Base-by-base conservation (phyloP, 2,888 invertebrate species). In the Melanargia galathea region DNA sequence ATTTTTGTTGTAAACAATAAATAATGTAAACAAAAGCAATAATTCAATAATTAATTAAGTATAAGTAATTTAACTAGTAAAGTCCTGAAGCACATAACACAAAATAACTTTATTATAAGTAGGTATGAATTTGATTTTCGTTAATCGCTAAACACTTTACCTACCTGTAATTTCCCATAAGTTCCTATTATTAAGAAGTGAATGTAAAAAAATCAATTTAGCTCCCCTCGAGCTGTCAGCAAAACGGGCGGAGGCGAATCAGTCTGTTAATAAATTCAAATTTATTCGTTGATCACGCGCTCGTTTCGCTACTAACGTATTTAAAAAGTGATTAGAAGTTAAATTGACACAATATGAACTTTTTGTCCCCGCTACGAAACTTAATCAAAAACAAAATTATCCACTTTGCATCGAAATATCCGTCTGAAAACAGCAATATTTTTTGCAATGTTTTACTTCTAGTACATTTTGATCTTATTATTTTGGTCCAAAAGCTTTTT, bases 251-350 rank as follows among this genome's bases (percentile, higher is more conserved):
- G 79, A 71, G 75, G 69, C 78, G 72, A 84, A 84, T 87, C 87
- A 82, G 80, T 83, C 83, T 76, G 82, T 82, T 90, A 90, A 90
- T 87, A 84, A 80, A 91, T 91, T 90, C 88, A 90, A 90, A 91
- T 91, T 88, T 90, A 91, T 91, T 91, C 91, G 85, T 81, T 82
- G 89, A 90, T 90, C 87, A 81, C 82, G 76, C 81, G 80, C 81
- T 77, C 80, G 80, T 83, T 83, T 83, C 81, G 76, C 75, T 79
- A 75, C 86, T 90, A 91, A 91, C 87, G 87, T 78, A 84, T 90
- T 91, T 90, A 90, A 90, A 91, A 91, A 91, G 89, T 89, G 89
- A 90, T 91, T 91, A 91, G 85, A 90, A 89, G 83, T 90, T 86
- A 86, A 87, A 91, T 90, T 91, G 91, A 89, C 90, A 91, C 90